phyloP scores from a whole-genome alignment of 2,888 invertebrate species.

The Argynnis bischoffii region DNA sequence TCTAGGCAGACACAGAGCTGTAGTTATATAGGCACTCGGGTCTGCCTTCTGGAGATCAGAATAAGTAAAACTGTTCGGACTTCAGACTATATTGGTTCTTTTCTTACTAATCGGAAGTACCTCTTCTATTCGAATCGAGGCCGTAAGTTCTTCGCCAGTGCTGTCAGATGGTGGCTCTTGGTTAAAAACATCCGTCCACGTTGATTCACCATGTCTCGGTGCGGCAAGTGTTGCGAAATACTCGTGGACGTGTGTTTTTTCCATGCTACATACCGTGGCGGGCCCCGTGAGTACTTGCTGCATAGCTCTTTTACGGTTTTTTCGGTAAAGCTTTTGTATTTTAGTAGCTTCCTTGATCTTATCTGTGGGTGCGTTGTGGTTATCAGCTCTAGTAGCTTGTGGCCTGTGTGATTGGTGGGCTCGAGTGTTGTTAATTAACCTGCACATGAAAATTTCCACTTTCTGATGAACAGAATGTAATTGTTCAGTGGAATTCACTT shows the following conservation, averaged over 20 bases:
- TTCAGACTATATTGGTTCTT: neutral
- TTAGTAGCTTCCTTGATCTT: neutral
- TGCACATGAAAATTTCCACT: neutral
- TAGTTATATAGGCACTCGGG: neutral
- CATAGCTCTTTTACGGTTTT: neutral
- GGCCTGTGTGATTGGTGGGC: neutral
- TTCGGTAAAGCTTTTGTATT: neutral
- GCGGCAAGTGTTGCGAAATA: neutral
- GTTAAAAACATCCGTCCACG: neutral
- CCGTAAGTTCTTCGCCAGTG: neutral
- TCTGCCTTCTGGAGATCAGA: neutral
- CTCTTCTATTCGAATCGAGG: neutral
- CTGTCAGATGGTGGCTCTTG: neutral
- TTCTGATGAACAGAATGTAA: neutral
- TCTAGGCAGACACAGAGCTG: neutral
- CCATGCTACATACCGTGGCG: neutral
- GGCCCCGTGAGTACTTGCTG: neutral
- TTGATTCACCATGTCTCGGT: neutral
- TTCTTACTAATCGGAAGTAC: conserved; percentile 51
- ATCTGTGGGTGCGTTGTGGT: neutral
- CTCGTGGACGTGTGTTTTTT: neutral
- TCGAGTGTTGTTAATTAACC: neutral
- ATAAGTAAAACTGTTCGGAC: neutral
- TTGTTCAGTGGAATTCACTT: neutral
- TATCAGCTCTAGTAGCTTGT: no score